phyloP scores from a whole-genome alignment of 2,888 invertebrate genomes.

The Habroteleia sp. region DNA sequence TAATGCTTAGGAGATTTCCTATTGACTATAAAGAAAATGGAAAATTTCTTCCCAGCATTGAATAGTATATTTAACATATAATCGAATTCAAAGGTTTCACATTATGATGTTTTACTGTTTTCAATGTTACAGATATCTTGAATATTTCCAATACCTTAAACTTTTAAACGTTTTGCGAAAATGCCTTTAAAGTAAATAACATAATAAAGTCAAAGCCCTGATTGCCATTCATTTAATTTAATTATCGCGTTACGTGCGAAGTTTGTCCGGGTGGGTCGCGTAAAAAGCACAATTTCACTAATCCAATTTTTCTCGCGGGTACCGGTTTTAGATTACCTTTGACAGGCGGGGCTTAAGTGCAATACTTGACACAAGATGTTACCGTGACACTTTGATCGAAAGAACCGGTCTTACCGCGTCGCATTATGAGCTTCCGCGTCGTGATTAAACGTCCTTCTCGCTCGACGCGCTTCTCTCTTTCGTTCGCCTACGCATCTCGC shows the following conservation, averaged over 20 bases:
- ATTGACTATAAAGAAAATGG: too few species aligned
- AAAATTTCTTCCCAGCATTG: too few species aligned
- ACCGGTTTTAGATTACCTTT: constrained; percentile 52
- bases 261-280: constrained; percentile 15
- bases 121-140: too few species aligned
- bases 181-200: constrained; percentile 5
- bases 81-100: too few species aligned
- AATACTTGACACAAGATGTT: constrained; percentile 55
- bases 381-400: constrained; percentile 62
- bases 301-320: constrained; percentile 44
- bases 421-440: constrained; percentile 66
- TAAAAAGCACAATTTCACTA: constrained; percentile 48
- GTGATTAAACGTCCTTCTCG: constrained; percentile 53
- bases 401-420: constrained; percentile 66
- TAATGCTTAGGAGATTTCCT: too few species aligned
- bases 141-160: neutral
- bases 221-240: constrained; percentile 27
- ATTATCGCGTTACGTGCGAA: constrained; percentile 19
- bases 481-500: constrained; percentile 66
- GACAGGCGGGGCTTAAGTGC: constrained; percentile 56
- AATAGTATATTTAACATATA: too few species aligned
- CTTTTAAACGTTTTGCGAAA: neutral
- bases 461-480: neutral
- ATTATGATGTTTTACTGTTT: too few species aligned
- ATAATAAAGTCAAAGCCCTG: neutral